These are phyloP conservation scores for Urophycis tenuis DNA, from an alignment of 2,797 vertebrate genomes.

Conservation along the genomic window DNA sequence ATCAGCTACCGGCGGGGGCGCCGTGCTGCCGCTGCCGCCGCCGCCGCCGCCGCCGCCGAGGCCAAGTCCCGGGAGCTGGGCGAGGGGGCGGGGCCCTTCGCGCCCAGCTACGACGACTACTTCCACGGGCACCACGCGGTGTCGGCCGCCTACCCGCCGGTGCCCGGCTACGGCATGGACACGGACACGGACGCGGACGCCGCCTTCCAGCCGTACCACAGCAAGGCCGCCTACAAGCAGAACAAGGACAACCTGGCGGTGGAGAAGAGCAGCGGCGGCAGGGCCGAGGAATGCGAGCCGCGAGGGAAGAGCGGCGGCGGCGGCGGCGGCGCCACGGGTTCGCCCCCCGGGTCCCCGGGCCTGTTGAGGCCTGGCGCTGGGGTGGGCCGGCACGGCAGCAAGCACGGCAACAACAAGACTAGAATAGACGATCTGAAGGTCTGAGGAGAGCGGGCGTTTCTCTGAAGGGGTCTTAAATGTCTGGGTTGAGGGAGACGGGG, in stretches of 20 bases:
- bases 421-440: conserved; percentile 76
- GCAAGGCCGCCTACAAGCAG: conserved; percentile 67
- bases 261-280: conserved; percentile 65
- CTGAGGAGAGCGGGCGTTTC: conserved; percentile 57
- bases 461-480: conserved; percentile 54
- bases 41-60: not conserved
- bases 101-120: conserved; percentile 61
- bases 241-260: conserved; percentile 76
- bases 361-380: conserved; percentile 42
- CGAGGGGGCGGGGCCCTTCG: conserved; percentile 44
- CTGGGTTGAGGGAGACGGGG: conserved; percentile 10
- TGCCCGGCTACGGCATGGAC: conserved; percentile 60
- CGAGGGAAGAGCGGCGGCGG: conserved; percentile 58
- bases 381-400: conserved; percentile 59
- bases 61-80: conserved; percentile 39
- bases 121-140: conserved; percentile 55
- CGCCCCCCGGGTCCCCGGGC: conserved; percentile 58
- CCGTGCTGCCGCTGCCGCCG: no score
- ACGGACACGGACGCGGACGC: conserved; percentile 58
- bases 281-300: conserved; percentile 64
- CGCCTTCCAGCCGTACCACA: conserved; percentile 61
- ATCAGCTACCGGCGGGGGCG: conserved; percentile 42
- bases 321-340: conserved; percentile 51
- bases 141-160: conserved; percentile 52
- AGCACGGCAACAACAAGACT: conserved; percentile 71